Evolutionary conservation across 2,113 vertebrate genomes (phyloP).

Genomic region (Edolisoma coerulescens): DNA sequence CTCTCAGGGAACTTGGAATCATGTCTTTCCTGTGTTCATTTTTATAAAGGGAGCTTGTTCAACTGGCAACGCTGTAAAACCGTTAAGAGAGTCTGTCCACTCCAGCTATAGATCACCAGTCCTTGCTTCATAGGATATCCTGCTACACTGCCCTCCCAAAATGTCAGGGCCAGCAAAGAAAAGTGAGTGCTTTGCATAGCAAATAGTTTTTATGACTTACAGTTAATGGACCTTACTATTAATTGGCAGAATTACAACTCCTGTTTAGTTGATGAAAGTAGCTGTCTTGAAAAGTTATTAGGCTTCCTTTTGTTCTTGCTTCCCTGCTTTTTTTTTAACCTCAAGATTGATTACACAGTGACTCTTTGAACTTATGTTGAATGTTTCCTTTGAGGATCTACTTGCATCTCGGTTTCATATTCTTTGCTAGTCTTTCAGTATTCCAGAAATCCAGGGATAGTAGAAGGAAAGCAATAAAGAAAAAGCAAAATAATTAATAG

Average conservation of each 20-base stretch:
- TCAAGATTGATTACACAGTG: constrained; percentile 13
- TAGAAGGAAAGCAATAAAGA: background rate
- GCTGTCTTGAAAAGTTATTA: constrained; percentile 33
- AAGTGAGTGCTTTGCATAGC: background rate
- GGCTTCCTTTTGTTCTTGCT: constrained; percentile 35
- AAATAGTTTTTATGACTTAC: background rate
- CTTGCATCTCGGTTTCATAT: background rate
- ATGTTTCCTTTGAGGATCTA: constrained; percentile 32
- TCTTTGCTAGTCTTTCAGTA: background rate
- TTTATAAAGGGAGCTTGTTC: background rate
- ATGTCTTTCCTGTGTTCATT: background rate
- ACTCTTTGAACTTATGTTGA: constrained; percentile 17
- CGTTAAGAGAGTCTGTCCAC: background rate
- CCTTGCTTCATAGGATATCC: background rate
- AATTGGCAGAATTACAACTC: constrained; percentile 40
- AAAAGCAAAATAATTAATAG: background rate
- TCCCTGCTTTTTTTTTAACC: background rate
- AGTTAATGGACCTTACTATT: constrained; percentile 19
- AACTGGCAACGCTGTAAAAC: background rate
- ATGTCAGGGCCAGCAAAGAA: background rate
- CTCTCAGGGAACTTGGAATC: background rate
- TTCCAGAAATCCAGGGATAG: background rate
- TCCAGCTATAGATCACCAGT: background rate
- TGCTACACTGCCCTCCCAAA: background rate
- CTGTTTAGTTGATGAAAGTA: constrained; percentile 19